phyloP scores from a whole-genome alignment of 2,113 vertebrate species.

The Parotia lawesii region DNA sequence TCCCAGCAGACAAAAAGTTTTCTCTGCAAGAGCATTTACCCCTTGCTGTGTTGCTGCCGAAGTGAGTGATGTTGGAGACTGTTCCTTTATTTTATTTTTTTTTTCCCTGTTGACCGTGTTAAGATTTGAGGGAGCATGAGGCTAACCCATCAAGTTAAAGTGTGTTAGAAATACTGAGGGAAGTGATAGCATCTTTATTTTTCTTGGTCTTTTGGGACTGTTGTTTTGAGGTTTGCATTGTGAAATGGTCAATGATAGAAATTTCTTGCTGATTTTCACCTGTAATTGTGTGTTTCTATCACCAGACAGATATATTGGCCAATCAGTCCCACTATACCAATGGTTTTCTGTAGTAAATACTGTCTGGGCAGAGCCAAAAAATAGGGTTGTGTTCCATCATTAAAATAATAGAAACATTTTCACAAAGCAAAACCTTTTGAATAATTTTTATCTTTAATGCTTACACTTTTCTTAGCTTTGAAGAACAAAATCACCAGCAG shows the following conservation, averaged over 20 bases:
- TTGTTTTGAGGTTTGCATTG: not conserved
- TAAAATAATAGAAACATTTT: not conserved
- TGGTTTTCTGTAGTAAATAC: not conserved
- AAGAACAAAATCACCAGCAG: not conserved
- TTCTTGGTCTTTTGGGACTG: not conserved
- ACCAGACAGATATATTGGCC: not conserved
- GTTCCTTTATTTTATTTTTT: not conserved
- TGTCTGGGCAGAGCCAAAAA: not conserved
- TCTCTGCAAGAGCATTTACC: not conserved
- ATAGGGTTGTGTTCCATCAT: not conserved
- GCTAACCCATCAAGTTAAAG: not conserved
- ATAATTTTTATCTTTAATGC: not conserved
- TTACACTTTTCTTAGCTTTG: not conserved
- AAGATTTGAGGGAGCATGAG: not conserved
- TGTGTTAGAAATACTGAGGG: not conserved
- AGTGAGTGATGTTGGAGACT: not conserved
- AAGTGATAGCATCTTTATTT: not conserved
- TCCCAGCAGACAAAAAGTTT: not conserved
- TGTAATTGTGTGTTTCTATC: not conserved
- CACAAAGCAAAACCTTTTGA: not conserved
- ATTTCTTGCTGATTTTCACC: not conserved
- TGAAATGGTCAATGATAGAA: not conserved
- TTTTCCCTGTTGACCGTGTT: rapidly evolving
- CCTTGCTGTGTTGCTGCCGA: not conserved
- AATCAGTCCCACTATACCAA: not conserved